A percentile compares a stretch with the other conserved stretches of the same genome.
Conservation (phyloP, 1,140 invertebrate genomes). For the Bombus turneri region DNA sequence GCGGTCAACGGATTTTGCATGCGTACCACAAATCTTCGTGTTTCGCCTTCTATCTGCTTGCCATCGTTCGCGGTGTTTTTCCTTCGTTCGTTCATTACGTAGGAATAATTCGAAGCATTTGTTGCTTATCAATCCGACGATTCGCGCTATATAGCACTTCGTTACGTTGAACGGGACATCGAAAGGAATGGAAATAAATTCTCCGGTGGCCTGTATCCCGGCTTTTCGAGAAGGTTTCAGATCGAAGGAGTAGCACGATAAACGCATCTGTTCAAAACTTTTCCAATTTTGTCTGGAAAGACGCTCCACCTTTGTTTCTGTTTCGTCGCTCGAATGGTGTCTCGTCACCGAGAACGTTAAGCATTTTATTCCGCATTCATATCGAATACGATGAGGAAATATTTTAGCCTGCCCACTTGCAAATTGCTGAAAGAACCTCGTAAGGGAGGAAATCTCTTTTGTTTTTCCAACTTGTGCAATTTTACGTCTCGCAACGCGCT, state of each 20-base stretch:
- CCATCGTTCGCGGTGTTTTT: neutral
- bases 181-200: neutral
- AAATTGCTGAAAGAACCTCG: neutral
- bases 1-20: constrained; percentile 45
- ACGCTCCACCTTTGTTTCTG: neutral
- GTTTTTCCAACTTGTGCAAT: neutral
- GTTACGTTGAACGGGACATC: neutral
- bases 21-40: constrained; percentile 39
- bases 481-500: neutral
- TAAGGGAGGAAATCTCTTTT: neutral
- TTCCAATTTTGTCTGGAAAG: constrained; percentile 25
- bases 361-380: constrained; percentile 5
- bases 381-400: neutral
- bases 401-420: neutral
- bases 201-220: neutral
- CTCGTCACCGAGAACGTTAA: neutral
- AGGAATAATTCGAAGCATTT: neutral
- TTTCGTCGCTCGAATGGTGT: neutral
- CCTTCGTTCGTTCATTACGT: neutral
- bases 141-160: neutral
- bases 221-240: neutral
- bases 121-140: neutral
- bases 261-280: constrained; percentile 19
- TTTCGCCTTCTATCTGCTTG: neutral
- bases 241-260: neutral